Conservation (phyloP, 2,113 vertebrate genomes). For the Ptyas mucosa region DNA sequence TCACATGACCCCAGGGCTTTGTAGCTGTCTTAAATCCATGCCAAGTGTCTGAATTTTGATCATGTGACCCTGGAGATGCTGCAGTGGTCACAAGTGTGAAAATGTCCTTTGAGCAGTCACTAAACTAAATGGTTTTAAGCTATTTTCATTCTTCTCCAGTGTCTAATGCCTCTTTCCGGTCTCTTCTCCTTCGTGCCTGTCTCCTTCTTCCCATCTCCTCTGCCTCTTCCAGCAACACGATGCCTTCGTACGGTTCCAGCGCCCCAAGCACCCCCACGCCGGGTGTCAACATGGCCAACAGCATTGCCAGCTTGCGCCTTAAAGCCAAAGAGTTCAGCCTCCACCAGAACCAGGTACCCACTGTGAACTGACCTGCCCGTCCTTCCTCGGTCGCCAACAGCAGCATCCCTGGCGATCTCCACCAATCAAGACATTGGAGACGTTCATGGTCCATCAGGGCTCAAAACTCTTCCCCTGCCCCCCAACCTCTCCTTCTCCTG, state of each 20-base stretch:
- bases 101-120: too few relatives aligned
- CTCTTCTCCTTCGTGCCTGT: background rate
- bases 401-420: background rate
- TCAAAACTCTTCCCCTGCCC: conserved; percentile 1
- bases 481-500: conserved; percentile 21
- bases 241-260: conserved; percentile 75
- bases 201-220: background rate
- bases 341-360: conserved; percentile 79
- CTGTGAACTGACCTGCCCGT: conserved; percentile 72
- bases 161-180: background rate
- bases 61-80: too few relatives aligned
- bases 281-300: conserved; percentile 81
- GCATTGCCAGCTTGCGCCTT: conserved; percentile 80
- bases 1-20: too few relatives aligned
- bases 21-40: too few relatives aligned
- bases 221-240: conserved; percentile 58
- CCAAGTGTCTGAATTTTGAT: too few relatives aligned
- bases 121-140: too few relatives aligned
- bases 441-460: background rate
- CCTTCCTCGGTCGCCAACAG: background rate
- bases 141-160: background rate
- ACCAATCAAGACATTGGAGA: background rate
- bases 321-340: conserved; percentile 85
- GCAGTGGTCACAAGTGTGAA: too few relatives aligned
- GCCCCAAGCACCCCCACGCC: conserved; percentile 58